Conservation (phyloP, 2,888 invertebrate genomes). For the Agapetus fuscipes region DNA sequence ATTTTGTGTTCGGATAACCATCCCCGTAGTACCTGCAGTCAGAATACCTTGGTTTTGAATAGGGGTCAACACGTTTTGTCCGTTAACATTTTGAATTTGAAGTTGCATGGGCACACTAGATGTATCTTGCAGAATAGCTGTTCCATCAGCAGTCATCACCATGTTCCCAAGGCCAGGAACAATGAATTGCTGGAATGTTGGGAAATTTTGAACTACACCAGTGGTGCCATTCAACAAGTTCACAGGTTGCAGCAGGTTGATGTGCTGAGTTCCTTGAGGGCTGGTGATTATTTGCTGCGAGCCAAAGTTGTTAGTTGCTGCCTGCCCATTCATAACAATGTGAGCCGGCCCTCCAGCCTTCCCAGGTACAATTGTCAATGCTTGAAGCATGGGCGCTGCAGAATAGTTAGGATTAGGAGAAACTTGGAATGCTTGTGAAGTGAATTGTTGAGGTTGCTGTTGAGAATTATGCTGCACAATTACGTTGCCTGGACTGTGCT, state of each 20-base stretch:
- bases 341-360: constrained; percentile 64
- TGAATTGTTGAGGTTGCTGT: constrained; percentile 46
- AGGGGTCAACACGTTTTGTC: constrained; percentile 65
- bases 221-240: constrained; percentile 65
- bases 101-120: constrained; percentile 61
- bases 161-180: constrained; percentile 73
- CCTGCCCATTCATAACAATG: constrained; percentile 68
- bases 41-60: constrained; percentile 58
- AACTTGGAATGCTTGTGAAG: constrained; percentile 67
- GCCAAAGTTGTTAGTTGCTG: constrained; percentile 49
- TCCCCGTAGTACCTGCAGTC: constrained; percentile 58
- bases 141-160: constrained; percentile 74
- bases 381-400: constrained; percentile 62
- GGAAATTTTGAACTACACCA: constrained; percentile 64
- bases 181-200: constrained; percentile 72
- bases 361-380: constrained; percentile 66
- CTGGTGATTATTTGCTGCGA: constrained; percentile 60
- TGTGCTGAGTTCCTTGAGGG: constrained; percentile 49
- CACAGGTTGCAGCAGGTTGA: constrained; percentile 70
- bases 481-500: constrained; percentile 53
- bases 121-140: constrained; percentile 62
- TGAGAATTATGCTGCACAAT: constrained; percentile 45
- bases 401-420: constrained; percentile 58
- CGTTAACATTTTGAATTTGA: constrained; percentile 72
- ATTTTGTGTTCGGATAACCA: constrained; percentile 68